These are phyloP conservation scores for Epinephelus awoara DNA, from an alignment of 2,797 vertebrate genomes.

Conservation along the genomic window DNA sequence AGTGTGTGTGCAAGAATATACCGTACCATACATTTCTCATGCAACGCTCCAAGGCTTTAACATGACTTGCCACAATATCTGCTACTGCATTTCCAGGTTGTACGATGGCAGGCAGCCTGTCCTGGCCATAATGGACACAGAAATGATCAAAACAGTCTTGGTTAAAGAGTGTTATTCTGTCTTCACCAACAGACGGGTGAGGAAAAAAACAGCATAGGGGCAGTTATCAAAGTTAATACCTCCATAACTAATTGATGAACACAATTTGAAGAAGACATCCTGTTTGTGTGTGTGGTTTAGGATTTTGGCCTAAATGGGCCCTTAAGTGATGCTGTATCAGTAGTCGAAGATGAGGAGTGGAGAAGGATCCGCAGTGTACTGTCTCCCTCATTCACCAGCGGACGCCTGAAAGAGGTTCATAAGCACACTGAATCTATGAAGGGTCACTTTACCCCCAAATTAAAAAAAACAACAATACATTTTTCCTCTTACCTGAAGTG, in stretches of 20 bases:
- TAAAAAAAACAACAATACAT: no score
- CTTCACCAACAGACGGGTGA: slow-evolving; percentile 86
- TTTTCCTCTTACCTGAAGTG: no score
- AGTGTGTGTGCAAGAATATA: slow-evolving; percentile 38
- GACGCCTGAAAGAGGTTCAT: slow-evolving; percentile 87
- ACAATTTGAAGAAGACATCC: not conserved
- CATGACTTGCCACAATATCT: not conserved
- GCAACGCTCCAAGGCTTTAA: not conserved
- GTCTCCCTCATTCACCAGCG: slow-evolving; percentile 86
- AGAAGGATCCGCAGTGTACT: slow-evolving; percentile 84
- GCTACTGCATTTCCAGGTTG: slow-evolving; percentile 61
- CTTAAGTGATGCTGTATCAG: slow-evolving; percentile 59
- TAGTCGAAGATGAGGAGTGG: slow-evolving; percentile 84
- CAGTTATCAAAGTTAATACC: not conserved
- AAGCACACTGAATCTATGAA: not conserved
- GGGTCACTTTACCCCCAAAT: no score
- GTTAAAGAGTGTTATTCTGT: slow-evolving; percentile 86
- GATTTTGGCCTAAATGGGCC: slow-evolving; percentile 78
- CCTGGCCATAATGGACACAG: slow-evolving; percentile 81
- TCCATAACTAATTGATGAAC: not conserved
- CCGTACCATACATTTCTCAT: not conserved
- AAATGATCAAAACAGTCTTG: slow-evolving; percentile 85
- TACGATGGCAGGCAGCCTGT: slow-evolving; percentile 86
- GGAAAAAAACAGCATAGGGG: not conserved
- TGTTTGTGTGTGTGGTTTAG: slow-evolving; percentile 61